These are phyloP conservation scores for Balearica regulorum DNA, from an alignment of 2,797 vertebrate species.

Conservation along the genomic window DNA sequence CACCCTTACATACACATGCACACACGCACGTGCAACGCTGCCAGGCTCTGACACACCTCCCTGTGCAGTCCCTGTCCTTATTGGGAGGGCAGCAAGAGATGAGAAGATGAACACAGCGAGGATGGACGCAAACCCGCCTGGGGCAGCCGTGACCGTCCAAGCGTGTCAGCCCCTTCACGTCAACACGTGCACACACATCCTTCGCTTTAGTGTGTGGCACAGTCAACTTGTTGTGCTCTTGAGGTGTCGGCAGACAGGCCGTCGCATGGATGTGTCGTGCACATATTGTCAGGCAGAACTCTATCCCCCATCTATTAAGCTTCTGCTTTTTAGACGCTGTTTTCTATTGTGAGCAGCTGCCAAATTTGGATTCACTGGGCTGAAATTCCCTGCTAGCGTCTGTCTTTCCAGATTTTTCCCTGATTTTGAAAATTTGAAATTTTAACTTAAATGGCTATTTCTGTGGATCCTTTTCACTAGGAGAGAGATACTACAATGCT, in stretches of 20 bases:
- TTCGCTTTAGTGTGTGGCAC: rapidly evolving
- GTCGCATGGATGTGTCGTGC: rapidly evolving
- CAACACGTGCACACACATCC: neutral
- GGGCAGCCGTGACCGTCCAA: neutral
- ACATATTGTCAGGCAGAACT: neutral
- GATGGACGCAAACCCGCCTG: rapidly evolving
- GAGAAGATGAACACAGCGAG: neutral
- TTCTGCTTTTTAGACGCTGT: neutral
- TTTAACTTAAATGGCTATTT: neutral
- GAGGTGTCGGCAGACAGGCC: neutral
- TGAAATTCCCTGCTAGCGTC: neutral
- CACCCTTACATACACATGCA: no score
- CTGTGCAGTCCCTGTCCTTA: rapidly evolving
- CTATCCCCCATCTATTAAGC: neutral
- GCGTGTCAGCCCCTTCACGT: rapidly evolving
- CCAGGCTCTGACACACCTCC: neutral
- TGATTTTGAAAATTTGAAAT: neutral
- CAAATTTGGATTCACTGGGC: neutral
- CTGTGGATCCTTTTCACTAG: neutral
- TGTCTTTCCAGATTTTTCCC: neutral
- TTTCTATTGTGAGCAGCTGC: neutral
- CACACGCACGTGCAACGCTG: rapidly evolving
- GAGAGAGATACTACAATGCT: neutral
- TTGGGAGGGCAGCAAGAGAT: neutral
- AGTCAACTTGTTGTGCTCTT: rapidly evolving